Base-by-base conservation (phyloP, 2,888 invertebrate species). In the Tridacna gigas region DNA sequence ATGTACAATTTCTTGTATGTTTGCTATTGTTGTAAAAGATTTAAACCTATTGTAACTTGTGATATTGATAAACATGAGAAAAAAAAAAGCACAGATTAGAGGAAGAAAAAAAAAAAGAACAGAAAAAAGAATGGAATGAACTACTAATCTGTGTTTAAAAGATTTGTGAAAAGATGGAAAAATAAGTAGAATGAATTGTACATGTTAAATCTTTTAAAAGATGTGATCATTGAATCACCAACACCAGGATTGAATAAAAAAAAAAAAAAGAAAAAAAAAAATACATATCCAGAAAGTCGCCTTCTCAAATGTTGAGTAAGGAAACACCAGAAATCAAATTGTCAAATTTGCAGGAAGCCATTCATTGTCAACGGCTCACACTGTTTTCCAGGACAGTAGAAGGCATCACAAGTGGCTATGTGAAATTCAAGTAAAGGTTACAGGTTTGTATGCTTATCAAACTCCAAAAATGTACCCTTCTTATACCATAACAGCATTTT, bases 161-260 rank as follows among this genome's bases (percentile, higher is more conserved):
- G 65, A 77, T 69, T 67, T 48, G 71, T 51, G 48, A 61, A 61
- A 60, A 51, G 56, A 1, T 20, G 45, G n/a, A 69, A 45, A 69
- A 22, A 25, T n/a, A 0, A 22, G 3, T 25, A 71, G 20, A 71
- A 71, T 69, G 48, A 47, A 28, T 66, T 66, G 66, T 66, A 28
- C 56, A 56, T 56, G 56, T 56, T 15, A 28, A 63, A 63, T 22
- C n/a, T 65, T 18, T 67, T 4, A 67, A 71, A 71, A 71, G 71
- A 71, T 71, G 71, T 71, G 71, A 71, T 71, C 71, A 12, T 71
- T 25, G 71, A 51, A 71, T 71, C 71, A 71, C 71, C 71, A 71
- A 71, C 37, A 26, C 12, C 25, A 28, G n/a, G 51, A 48, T 47
- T 47, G 51, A 71, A 71, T 51, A 25, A 71, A 71, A 71, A 71